These are phyloP conservation scores for Leptopterna dolabrata DNA, from an alignment of 2,888 invertebrate species.

Conservation along the genomic window DNA sequence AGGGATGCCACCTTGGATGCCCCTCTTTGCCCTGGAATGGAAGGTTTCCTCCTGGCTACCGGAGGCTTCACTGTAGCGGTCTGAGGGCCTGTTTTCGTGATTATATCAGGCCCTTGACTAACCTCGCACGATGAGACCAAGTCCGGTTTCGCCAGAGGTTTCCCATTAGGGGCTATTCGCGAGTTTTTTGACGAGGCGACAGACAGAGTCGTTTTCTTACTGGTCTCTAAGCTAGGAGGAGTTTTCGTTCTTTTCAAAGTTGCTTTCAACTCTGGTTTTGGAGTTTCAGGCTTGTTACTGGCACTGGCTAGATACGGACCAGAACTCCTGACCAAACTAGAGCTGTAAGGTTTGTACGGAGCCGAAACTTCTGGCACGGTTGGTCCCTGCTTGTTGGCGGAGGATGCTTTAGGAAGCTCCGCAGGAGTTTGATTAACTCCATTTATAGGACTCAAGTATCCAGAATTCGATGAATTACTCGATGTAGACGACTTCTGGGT, in stretches of 20 bases:
- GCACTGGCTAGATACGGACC: slow-evolving; percentile 58
- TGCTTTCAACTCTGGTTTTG: slow-evolving; percentile 35
- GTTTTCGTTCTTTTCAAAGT: slow-evolving; percentile 64
- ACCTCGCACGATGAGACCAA: slow-evolving; percentile 75
- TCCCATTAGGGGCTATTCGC: slow-evolving; percentile 58
- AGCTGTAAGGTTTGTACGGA: slow-evolving; percentile 56
- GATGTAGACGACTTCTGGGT: slow-evolving; percentile 43
- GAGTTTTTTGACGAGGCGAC: slow-evolving; percentile 42
- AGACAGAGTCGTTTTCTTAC: slow-evolving; percentile 52
- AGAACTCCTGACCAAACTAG: slow-evolving; percentile 47
- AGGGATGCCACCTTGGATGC: slow-evolving; percentile 76
- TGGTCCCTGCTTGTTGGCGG: slow-evolving; percentile 29
- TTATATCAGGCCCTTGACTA: slow-evolving; percentile 54
- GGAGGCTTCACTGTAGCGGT: slow-evolving; percentile 62
- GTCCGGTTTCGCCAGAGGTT: slow-evolving; percentile 69
- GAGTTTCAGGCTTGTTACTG: slow-evolving; percentile 58
- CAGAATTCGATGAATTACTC: slow-evolving; percentile 69
- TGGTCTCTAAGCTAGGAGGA: slow-evolving; percentile 67
- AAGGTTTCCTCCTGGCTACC: slow-evolving; percentile 66
- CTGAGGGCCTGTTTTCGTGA: slow-evolving; percentile 45
- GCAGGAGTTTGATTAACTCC: slow-evolving; percentile 68
- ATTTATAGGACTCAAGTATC: slow-evolving; percentile 67
- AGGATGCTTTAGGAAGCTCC: slow-evolving; percentile 6
- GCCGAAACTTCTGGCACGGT: slow-evolving; percentile 60
- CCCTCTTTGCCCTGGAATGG: slow-evolving; percentile 20